Evolutionary conservation across 2,797 vertebrate species (phyloP).

Genomic region (Sebastes elongatus): DNA sequence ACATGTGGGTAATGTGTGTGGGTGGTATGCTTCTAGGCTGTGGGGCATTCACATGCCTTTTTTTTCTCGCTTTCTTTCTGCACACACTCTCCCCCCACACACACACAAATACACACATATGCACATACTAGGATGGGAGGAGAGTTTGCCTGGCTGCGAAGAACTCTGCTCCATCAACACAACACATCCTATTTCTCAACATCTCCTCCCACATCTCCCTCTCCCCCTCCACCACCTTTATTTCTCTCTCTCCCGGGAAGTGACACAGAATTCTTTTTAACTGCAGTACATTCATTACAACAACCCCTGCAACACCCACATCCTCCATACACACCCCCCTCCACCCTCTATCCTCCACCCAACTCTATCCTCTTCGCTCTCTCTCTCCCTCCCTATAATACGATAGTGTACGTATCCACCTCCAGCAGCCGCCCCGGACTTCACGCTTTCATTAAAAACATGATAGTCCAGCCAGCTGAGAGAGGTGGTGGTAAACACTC

Average conservation of each 20-base stretch:
- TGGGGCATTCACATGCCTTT: constrained; percentile 51
- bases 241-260: constrained; percentile 78
- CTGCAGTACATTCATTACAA: constrained; percentile 80
- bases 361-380: neutral
- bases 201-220: constrained; percentile 70
- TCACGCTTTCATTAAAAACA: constrained; percentile 47
- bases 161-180: constrained; percentile 74
- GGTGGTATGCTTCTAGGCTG: constrained; percentile 66
- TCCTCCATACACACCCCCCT: constrained; percentile 1
- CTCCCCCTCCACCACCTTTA: constrained; percentile 65
- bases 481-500: constrained; percentile 52
- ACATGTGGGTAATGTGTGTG: constrained; percentile 69
- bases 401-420: constrained; percentile 38
- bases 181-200: constrained; percentile 73
- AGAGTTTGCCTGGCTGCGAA: constrained; percentile 67
- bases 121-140: constrained; percentile 50
- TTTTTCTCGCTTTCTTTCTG: constrained; percentile 12
- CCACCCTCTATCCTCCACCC: neutral
- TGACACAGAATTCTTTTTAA: constrained; percentile 84
- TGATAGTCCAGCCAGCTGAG: constrained; percentile 25
- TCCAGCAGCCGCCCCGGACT: constrained; percentile 46
- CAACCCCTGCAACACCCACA: constrained; percentile 63
- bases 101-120: neutral
- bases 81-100: neutral
- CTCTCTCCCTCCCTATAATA: constrained; percentile 1